Base-by-base conservation (phyloP, 1,140 invertebrate species). In the Hycleus cichorii region DNA sequence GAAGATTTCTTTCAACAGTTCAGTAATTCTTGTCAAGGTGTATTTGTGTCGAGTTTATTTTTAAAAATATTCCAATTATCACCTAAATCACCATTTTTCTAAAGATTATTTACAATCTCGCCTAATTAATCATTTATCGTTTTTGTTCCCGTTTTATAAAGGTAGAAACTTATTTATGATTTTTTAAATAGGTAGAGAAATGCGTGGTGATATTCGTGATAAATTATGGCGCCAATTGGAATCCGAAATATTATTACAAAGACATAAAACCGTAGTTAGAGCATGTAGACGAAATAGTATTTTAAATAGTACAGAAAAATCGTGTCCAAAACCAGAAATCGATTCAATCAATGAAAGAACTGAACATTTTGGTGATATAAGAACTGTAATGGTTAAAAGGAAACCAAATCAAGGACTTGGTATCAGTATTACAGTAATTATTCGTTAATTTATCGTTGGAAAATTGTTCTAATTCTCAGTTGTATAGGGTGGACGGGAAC, bases 201-300 rank as follows among this genome's bases (percentile, higher is more conserved):
- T 88, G 78, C 82, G 86, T n/a, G 80, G 82, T 11, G 88, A 91
- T 63, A 69, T 83, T 3, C 79, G 90, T 65, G 87, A 91, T 65
- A 85, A 87, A 54, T 74, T 93, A 3, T 93, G 90, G 90, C 83
- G 88, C 63, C 86, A 93, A 76, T 74, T 93, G 54, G 90, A 93
- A 72, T 86, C 90, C 0, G 90, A 93, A 76, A 93, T 93, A 59
- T 80, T 91, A 59, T 76, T 93, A 39, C 89, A 92, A 73, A 78
- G 90, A 48, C 89, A 91, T 72, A 91, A 91, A 75, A 90, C 87
- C 53, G 83, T 90, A 27, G 86, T 89, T 63, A 74, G 79, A 25
- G 83, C 82, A 3, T 77, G 75, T 64, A 66, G 76, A 43, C 64
- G 72, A 55, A 72, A 72, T 57, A 73, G 71, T 75, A 66, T 70